Evolutionary conservation across 2,797 vertebrate species (phyloP), one percentile per base, ranked within the genome.

Genomic region (Schizopygopsis malacanthus): DNA sequence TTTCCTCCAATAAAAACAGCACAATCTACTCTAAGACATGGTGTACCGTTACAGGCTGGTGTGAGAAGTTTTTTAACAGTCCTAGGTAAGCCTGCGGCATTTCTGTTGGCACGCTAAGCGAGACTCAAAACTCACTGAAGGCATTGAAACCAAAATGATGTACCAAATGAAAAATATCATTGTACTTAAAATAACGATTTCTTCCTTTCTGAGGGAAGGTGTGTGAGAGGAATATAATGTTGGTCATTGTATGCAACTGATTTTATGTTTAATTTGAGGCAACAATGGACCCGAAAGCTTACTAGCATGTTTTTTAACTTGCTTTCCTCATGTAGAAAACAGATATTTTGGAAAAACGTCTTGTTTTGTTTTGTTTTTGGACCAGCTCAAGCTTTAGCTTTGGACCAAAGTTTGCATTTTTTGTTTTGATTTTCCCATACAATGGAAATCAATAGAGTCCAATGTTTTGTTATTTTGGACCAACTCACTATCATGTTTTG

Each of bases 81-180:
- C 13, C 67, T 1, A 18, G 28, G 37, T 18, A 18, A 77, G 28
- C 43, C 73, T 71, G 52, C 25, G 0, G n/a, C 28, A 25, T 75
- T 83, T 79, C 79, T 81, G 56, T 65, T 52, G 54, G 77, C 52
- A 37, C 10, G 18, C 28, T 9, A 52, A 25, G 13, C 8, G 11
- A 59, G 83, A 13, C 16, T 33, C 28, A 41, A 79, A 83, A 50
- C 54, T n/a, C 12, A 28, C 67, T 28, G 20, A 77, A 50, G 28
- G 56, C 45, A 73, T 16, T 56, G 33, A 78, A 75, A 70, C 52
- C 54, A 70, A 90, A 85, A 39, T 80, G 2, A 67, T 50, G 75
- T n/a, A 79, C 69, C 54, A 70, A 86, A 84, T 75, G 13, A 81
- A 79, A 69, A 63, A 25, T 61, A 2, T 56, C 50, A 67, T 56